Base-by-base conservation (phyloP, 1,140 invertebrate genomes). In the Meloidogyne hapla region DNA sequence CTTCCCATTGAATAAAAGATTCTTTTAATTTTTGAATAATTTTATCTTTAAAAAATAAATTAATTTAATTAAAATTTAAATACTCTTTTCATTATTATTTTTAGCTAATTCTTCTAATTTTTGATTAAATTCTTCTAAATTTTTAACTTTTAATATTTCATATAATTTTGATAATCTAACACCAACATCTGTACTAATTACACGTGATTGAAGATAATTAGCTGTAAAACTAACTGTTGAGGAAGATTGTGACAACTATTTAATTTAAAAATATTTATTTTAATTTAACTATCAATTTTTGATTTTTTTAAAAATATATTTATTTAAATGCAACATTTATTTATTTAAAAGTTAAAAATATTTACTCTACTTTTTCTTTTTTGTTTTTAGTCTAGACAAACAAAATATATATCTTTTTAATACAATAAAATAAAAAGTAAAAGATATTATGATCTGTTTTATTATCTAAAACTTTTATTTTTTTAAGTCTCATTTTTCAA, bases 171-270 rank as follows among this genome's bases (percentile, higher is more conserved):
- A 71, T 40, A 81, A 23, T 69, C 45, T 38, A 33, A 62, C 45
- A 3, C 77, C 62, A n/a, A 81, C 42, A 38, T 81, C 80, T 26
- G 73, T 83, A 42, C 56, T 61, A 18, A 80, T 33, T 4, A 83
- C 66, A 25, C 81, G 33, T 13, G 48, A 82, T 73, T 81, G 80
- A 13, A 81, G 33, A 42, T 21, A 63, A 65, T 81, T 81, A 18
- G 80, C 80, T 18, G 72, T 83, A 69, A 81, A 81, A 77, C 75
- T 83, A 26, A 83, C 63, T 21, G 42, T 42, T n/a, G 79, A 80
- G 23, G 80, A 65, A 12, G 28, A 21, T 56, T 56, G 18, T 56
- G 12, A 38, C 42, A 18, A 80, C 75, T 28, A 6, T 56, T 75
- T 66, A 23, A 83, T 77, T 21, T 15, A 66, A 40, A 25, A 69